Conservation (phyloP, 2,888 invertebrate species). For the Sepioteuthis lessoniana region DNA sequence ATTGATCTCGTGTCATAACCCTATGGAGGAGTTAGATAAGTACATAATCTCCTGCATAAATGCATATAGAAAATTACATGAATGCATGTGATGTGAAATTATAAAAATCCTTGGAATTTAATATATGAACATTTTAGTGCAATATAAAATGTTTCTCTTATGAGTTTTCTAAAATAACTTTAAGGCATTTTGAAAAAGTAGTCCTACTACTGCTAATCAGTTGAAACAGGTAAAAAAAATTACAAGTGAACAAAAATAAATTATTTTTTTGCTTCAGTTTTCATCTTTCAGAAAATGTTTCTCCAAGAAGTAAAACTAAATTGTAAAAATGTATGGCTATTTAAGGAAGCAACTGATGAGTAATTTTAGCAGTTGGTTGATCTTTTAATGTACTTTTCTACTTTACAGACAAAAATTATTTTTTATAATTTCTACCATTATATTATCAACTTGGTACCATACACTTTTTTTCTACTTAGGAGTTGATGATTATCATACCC, state of each 20-base stretch:
- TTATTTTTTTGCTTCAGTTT: neutral
- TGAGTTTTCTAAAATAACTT: neutral
- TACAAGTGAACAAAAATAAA: neutral
- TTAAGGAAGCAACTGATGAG: neutral
- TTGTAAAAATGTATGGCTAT: neutral
- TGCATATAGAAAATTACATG: no score
- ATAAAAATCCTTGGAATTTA: neutral
- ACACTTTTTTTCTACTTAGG: no score
- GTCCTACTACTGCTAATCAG: neutral
- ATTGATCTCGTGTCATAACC: no score
- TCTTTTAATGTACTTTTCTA: neutral
- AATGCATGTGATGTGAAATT: no score
- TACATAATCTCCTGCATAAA: no score
- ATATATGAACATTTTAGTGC: neutral
- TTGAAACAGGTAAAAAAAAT: neutral
- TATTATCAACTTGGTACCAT: no score
- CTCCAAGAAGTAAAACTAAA: neutral
- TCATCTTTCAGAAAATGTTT: neutral
- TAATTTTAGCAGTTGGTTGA: neutral
- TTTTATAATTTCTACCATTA: neutral
- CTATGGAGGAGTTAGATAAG: no score
- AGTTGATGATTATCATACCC: no score
- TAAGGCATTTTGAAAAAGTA: neutral
- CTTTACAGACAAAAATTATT: neutral
- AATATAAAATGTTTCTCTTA: neutral